phyloP scores from a whole-genome alignment of 2,797 vertebrate genomes.

The Urosaurus nigricauda region DNA sequence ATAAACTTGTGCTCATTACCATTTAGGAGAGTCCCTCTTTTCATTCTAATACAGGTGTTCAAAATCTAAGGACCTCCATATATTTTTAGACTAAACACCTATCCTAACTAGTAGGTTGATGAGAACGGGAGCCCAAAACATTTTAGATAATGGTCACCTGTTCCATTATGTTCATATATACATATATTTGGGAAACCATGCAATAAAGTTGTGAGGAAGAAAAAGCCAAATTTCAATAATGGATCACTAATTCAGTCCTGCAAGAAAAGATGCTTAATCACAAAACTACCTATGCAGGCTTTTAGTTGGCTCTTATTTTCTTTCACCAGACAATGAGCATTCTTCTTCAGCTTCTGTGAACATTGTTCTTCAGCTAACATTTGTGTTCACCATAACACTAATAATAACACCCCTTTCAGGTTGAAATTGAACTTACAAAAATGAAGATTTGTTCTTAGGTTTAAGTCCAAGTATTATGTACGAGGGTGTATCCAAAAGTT shows the following conservation, averaged over 20 bases:
- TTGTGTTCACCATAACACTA: fast-evolving
- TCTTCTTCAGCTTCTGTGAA: constrained; percentile 23
- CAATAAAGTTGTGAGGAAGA: neutral
- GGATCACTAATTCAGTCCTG: neutral
- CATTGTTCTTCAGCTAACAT: neutral
- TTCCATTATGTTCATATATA: neutral
- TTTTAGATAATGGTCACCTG: too few species aligned
- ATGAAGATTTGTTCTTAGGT: constrained; percentile 34
- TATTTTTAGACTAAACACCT: neutral
- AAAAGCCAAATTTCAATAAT: neutral
- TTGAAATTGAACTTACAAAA: neutral
- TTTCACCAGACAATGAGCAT: neutral
- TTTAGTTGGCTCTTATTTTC: neutral
- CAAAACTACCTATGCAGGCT: neutral
- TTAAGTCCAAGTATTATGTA: constrained; percentile 53
- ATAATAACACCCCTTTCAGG: neutral
- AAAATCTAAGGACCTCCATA: neutral
- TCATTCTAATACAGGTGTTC: neutral
- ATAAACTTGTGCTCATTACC: neutral
- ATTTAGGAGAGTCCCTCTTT: neutral
- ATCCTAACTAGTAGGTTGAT: neutral
- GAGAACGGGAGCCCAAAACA: neutral
- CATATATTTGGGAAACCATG: too few species aligned
- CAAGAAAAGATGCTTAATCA: neutral
- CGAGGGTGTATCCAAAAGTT: too few species aligned